phyloP scores from a whole-genome alignment of 2,888 invertebrate species.

The Agonopterix alstromeriana region DNA sequence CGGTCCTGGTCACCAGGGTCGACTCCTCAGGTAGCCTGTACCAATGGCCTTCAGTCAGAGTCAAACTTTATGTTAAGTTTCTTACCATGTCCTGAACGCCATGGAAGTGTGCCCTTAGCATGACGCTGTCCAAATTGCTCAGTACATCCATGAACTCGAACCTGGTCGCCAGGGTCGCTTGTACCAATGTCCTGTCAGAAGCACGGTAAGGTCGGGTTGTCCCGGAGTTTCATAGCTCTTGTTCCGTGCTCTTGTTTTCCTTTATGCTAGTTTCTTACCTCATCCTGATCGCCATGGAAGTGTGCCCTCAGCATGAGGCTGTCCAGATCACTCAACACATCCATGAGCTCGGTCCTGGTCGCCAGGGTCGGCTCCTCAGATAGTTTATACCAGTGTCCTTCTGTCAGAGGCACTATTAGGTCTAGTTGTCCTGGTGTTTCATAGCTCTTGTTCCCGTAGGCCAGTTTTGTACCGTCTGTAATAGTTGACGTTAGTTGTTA shows the following conservation, averaged over 20 bases:
- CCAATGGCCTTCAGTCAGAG: constrained; percentile 79
- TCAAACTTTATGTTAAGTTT: constrained; percentile 13
- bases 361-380: constrained; percentile 48
- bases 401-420: constrained; percentile 69
- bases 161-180: too few species aligned
- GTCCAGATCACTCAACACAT: constrained; percentile 85
- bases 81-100: too few species aligned
- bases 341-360: constrained; percentile 84
- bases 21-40: constrained; percentile 23
- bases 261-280: constrained; percentile 28
- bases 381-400: constrained; percentile 28
- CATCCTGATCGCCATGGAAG: constrained; percentile 93
- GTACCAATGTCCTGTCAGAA: too few species aligned
- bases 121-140: too few species aligned
- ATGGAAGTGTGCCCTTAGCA: too few species aligned
- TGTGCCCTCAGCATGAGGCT: constrained; percentile 92
- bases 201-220: constrained; percentile 64
- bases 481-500: background rate
- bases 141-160: too few species aligned
- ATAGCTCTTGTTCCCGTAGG: constrained; percentile 81
- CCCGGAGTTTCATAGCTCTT: constrained; percentile 72
- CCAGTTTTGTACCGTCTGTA: constrained; percentile 85
- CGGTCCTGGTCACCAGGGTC: constrained; percentile 75
- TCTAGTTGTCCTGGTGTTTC: constrained; percentile 43
- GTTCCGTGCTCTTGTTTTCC: constrained; percentile 79